phyloP scores from a whole-genome alignment of 23 tunicate genomes.

The Botrylloides violaceus region DNA sequence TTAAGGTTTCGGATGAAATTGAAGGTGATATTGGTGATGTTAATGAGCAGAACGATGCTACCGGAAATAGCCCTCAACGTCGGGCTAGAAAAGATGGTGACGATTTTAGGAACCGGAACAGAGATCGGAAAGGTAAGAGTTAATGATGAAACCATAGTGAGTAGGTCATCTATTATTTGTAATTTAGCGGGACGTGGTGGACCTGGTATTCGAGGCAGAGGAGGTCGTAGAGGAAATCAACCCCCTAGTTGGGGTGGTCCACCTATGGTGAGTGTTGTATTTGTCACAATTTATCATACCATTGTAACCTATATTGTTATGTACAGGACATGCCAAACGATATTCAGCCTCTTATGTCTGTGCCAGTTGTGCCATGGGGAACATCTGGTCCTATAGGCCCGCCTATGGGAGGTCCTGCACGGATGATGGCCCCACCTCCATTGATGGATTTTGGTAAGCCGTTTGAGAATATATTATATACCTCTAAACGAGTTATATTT shows the following conservation, averaged over 20 bases:
- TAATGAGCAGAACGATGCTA: background rate
- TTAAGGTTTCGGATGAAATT: conserved; percentile 7
- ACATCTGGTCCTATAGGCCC: conserved; percentile 2
- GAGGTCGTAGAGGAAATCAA: background rate
- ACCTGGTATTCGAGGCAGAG: background rate
- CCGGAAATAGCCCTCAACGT: background rate
- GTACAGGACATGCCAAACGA: background rate
- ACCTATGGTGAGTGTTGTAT: background rate
- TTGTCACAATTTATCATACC: background rate
- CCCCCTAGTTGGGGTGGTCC: background rate
- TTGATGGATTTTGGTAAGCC: conserved; percentile 22
- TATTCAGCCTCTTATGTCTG: conserved; percentile 18
- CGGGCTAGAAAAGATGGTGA: background rate
- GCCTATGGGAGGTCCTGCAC: background rate
- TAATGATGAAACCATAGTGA: background rate
- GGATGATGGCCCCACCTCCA: conserved; percentile 9
- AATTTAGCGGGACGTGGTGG: background rate
- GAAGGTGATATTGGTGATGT: conserved; percentile 10
- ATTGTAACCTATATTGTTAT: too few species aligned
- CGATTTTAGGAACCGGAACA: background rate
- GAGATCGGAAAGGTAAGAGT: background rate
- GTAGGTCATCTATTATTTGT: too few species aligned
- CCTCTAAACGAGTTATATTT: background rate
- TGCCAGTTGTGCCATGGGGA: conserved; percentile 25
- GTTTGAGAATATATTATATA: background rate